Base-by-base conservation (phyloP, 2,888 invertebrate species). In the Cosmia trapezina region DNA sequence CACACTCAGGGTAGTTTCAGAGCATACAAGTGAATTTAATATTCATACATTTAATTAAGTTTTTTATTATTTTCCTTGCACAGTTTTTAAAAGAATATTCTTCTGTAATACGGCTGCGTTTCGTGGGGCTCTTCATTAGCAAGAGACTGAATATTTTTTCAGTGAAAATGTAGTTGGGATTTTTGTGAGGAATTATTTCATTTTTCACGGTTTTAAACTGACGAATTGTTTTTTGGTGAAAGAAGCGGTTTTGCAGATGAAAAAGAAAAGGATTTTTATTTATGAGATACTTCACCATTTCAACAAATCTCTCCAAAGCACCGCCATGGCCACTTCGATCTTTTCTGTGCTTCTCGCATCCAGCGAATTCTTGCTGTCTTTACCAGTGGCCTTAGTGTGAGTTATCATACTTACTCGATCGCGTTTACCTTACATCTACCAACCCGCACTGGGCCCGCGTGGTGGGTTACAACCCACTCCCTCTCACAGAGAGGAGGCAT, bases 31-130 rank as follows among this genome's bases (percentile, higher is more conserved):
- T 47, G 22, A 64, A 70, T 69, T 75, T 69, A 51, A 69, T 64
- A 76, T 77, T 53, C 77, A 77, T 64, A 63, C 37, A 64, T 49
- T 76, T 77, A 77, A 76, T 76, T 59, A 63, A 64, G 33, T 28
- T 12, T 54, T 67, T 68, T 68, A 54, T 59, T 62, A 59, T 78
- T 56, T 72, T 47, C 45, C 47, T 47, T 33, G 78, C 22, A 60
- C 19, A 45, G 49, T 41, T 64, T 76, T 64, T n/a, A 45, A 43
- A 76, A 54, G 51, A 57, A 72, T 61, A 71, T 66, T 63, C 28
- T 8, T 9, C 37, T 22, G 43, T 65, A 66, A 17, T 51, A 9
- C 68, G 51, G 37, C 17, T 53, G 6, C 28, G 57, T 28, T n/a
- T 37, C 19, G 37, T 2, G n/a, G 1, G 8, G 8, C 2, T 19